Evolutionary conservation across 2,113 vertebrate species (phyloP).

Genomic region (Syngnathoides biaculeatus): DNA sequence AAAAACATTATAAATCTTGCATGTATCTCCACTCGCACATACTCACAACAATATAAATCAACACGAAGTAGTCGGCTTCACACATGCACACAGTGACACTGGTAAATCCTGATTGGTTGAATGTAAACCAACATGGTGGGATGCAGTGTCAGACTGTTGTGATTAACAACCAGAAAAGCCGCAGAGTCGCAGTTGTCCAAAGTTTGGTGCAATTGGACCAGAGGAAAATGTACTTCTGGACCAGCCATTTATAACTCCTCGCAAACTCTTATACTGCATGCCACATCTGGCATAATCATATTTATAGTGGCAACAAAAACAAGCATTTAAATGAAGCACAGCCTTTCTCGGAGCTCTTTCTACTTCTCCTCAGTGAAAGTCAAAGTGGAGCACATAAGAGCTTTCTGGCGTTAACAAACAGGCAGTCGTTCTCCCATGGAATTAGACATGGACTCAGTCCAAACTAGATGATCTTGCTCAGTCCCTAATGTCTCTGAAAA

Average conservation of each 20-base stretch:
- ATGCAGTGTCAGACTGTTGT: slow-evolving; percentile 44
- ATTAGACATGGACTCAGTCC: slow-evolving; percentile 39
- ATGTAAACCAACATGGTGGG: slow-evolving; percentile 40
- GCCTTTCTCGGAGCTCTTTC: slow-evolving; percentile 49
- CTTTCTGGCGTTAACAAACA: slow-evolving; percentile 63
- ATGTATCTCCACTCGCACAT: neutral
- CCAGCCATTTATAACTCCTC: slow-evolving; percentile 53
- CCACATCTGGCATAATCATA: slow-evolving; percentile 63
- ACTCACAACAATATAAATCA: slow-evolving; percentile 18
- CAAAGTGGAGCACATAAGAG: slow-evolving; percentile 44
- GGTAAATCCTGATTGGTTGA: slow-evolving; percentile 34
- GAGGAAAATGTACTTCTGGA: slow-evolving; percentile 49
- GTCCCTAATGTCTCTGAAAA: slow-evolving; percentile 47
- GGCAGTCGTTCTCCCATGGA: slow-evolving; percentile 68
- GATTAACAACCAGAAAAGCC: slow-evolving; percentile 37
- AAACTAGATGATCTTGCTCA: slow-evolving; percentile 38
- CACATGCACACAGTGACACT: slow-evolving; percentile 15
- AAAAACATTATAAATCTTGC: slow-evolving; percentile 9
- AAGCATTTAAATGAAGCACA: slow-evolving; percentile 58
- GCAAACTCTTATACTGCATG: slow-evolving; percentile 44
- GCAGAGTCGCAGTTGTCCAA: slow-evolving; percentile 37
- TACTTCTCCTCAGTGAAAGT: slow-evolving; percentile 41
- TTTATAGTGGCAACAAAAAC: slow-evolving; percentile 67
- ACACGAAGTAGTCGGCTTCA: neutral
- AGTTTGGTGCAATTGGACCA: slow-evolving; percentile 31